A percentile compares a stretch with the other conserved stretches of the same genome.
phyloP scores from a whole-genome alignment of 2,113 vertebrate genomes.

The Thamnophis sirtalis region DNA sequence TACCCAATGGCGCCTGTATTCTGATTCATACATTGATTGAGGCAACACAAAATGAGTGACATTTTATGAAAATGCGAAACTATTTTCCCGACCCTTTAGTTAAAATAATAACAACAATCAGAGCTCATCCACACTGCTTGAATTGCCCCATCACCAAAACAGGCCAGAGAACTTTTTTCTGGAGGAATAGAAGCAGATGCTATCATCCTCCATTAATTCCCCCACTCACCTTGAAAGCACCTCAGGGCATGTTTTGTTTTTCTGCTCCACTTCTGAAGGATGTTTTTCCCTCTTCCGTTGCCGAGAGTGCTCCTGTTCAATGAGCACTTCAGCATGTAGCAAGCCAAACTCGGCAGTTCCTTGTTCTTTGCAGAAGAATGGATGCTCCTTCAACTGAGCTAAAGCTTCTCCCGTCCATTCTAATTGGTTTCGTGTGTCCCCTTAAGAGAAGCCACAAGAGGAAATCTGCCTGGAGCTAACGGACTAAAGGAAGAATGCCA shows the following conservation, averaged over 20 bases:
- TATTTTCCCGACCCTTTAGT: background rate
- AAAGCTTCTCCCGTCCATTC: background rate
- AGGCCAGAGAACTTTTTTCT: background rate
- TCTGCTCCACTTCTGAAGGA: background rate
- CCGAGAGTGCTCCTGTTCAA: background rate
- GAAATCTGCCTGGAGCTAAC: background rate
- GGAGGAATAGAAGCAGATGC: background rate
- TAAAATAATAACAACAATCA: background rate
- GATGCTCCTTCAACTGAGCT: background rate
- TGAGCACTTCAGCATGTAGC: background rate
- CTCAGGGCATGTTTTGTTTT: background rate
- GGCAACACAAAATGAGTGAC: background rate
- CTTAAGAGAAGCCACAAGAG: background rate
- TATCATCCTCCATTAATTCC: background rate
- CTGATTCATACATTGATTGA: background rate
- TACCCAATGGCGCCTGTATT: background rate
- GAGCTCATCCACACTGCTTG: background rate
- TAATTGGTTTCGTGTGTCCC: background rate
- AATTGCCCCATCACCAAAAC: background rate
- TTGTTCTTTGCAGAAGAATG: background rate
- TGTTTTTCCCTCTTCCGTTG: background rate
- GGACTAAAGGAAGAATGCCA: background rate
- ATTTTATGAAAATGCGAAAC: background rate
- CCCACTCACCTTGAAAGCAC: background rate
- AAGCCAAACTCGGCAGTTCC: background rate